A percentile compares a stretch with the other conserved stretches of the same genome.
phyloP scores from a whole-genome alignment of 2,888 invertebrate genomes.

The Diarsia rubi region DNA sequence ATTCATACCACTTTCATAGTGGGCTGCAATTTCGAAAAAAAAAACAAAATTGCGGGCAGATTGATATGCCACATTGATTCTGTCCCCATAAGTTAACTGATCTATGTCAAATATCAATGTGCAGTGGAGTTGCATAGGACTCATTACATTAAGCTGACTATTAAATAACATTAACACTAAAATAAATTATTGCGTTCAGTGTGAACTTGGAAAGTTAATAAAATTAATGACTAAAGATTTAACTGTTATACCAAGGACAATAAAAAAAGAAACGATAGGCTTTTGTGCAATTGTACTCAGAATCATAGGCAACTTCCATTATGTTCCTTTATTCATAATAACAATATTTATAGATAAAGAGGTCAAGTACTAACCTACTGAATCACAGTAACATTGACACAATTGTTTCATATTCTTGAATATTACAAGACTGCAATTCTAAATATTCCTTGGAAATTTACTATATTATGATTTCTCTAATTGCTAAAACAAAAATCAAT shows the following conservation, averaged over 20 bases:
- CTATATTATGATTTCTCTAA: too few species aligned
- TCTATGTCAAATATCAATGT: neutral
- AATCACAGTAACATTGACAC: conserved; percentile 33
- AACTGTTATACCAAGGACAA: neutral
- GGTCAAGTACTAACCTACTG: conserved; percentile 34
- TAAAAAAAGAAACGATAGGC: neutral
- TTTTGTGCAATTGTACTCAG: neutral
- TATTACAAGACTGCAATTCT: neutral
- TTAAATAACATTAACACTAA: neutral
- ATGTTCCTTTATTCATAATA: conserved; percentile 13
- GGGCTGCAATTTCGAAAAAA: too few species aligned
- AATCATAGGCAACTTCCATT: neutral
- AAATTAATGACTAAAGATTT: neutral
- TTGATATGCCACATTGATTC: too few species aligned
- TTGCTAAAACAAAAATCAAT: too few species aligned
- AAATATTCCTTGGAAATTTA: neutral
- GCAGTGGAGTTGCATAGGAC: neutral
- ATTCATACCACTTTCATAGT: too few species aligned
- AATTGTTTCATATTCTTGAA: neutral
- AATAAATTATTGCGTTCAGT: neutral
- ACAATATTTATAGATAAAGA: conserved; percentile 46
- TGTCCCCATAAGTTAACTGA: too few species aligned
- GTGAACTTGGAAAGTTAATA: neutral
- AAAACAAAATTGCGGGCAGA: too few species aligned
- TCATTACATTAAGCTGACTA: neutral